Percentiles rank a stretch among this genome's conserved stretches.
These are phyloP conservation scores for Drosophila takahashii DNA, from an alignment of 1,140 invertebrate species.

Conservation along the genomic window DNA sequence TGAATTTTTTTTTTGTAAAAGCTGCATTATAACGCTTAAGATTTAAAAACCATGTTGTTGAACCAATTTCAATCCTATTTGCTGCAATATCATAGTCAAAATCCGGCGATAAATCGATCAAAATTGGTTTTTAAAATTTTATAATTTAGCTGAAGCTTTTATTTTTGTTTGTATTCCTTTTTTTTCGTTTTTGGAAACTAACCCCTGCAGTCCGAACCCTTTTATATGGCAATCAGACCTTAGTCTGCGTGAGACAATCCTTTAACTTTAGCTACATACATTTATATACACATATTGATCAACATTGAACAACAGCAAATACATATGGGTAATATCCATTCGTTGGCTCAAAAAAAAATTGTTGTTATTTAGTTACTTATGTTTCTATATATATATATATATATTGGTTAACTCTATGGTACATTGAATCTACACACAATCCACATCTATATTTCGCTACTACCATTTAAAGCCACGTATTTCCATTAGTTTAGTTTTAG, in stretches of 20 bases:
- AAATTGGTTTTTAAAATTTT: background rate
- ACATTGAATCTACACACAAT: conserved; percentile 39
- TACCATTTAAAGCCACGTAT: conserved; percentile 70
- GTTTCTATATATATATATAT: background rate
- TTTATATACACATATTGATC: conserved; percentile 31
- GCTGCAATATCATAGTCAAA: background rate
- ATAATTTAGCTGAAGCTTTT: background rate
- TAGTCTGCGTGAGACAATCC: conserved; percentile 25
- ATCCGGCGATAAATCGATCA: background rate
- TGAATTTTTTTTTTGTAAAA: conserved; percentile 6
- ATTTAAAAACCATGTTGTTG: no score
- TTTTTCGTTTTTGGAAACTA: background rate
- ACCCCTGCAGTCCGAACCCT: background rate
- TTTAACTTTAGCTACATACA: conserved; percentile 40
- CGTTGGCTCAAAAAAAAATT: conserved; percentile 40
- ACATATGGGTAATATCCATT: conserved; percentile 43
- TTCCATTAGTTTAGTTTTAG: conserved; percentile 48
- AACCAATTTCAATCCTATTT: no score
- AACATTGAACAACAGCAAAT: conserved; percentile 44
- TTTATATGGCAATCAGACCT: conserved; percentile 21
- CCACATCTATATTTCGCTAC: conserved; percentile 34
- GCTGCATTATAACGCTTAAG: no score
- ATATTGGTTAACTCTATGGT: conserved; percentile 4
- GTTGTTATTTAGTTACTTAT: conserved; percentile 19
- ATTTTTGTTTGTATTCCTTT: background rate